Evolutionary conservation across 2,113 vertebrate genomes (phyloP).

Genomic region (Eleginops maclovinus): DNA sequence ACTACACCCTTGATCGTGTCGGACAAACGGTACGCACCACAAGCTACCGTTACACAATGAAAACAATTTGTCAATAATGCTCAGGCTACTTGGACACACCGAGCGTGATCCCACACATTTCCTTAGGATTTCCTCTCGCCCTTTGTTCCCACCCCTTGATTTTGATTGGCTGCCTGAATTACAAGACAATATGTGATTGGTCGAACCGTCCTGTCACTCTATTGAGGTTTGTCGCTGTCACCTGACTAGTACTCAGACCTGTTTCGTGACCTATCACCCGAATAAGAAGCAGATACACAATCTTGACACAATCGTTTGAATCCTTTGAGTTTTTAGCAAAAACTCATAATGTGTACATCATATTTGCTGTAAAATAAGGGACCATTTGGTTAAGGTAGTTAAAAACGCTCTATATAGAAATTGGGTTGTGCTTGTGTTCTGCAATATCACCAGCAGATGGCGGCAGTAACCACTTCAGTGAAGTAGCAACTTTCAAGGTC

Average conservation of each 20-base stretch:
- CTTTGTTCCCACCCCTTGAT: conserved; percentile 42
- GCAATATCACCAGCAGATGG: conserved; percentile 40
- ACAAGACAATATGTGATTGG: conserved; percentile 54
- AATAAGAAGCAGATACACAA: conserved; percentile 4
- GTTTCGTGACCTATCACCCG: conserved; percentile 78
- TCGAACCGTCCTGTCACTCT: conserved; percentile 46
- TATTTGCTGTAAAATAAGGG: neutral
- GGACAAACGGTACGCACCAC: neutral
- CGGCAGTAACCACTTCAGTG: neutral
- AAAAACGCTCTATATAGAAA: neutral
- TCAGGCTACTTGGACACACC: conserved; percentile 50
- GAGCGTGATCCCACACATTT: conserved; percentile 75
- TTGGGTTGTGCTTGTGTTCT: neutral
- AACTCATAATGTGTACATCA: accelerated
- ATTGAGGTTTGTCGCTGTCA: conserved; percentile 82
- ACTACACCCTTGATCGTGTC: conserved; percentile 42
- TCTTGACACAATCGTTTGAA: neutral
- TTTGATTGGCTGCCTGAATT: conserved; percentile 62
- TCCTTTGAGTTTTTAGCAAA: accelerated
- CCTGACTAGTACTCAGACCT: conserved; percentile 86
- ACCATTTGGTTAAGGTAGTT: neutral
- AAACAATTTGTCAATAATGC: conserved; percentile 52
- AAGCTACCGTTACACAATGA: neutral
- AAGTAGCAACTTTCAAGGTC: neutral
- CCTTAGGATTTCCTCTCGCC: conserved; percentile 81